phyloP scores from a whole-genome alignment of 2,797 vertebrate species.

The Cossypha caffra region DNA sequence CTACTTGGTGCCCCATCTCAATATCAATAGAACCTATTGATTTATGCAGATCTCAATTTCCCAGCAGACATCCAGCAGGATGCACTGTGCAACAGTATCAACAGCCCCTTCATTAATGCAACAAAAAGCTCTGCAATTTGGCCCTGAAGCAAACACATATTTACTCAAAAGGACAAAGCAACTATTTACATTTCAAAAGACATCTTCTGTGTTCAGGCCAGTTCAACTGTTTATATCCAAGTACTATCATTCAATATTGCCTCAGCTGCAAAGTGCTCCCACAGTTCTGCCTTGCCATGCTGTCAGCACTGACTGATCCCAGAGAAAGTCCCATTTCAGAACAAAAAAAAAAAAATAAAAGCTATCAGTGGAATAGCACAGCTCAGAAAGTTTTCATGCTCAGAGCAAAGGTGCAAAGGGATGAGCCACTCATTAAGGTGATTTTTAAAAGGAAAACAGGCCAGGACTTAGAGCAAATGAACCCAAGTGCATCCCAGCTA shows the following conservation, averaged over 20 bases:
- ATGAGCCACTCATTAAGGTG: background rate
- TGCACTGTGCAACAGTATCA: fast-evolving
- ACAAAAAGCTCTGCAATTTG: background rate
- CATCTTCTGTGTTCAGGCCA: background rate
- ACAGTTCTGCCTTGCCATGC: background rate
- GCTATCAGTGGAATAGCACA: background rate
- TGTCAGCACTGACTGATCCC: background rate
- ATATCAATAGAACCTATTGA: background rate
- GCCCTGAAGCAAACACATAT: background rate
- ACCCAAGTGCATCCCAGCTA: background rate
- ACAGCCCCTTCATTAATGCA: background rate
- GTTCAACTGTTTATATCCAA: background rate
- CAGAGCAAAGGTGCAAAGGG: background rate
- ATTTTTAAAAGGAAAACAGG: background rate
- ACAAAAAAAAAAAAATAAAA: background rate
- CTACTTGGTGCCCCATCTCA: background rate
- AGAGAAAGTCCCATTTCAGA: background rate
- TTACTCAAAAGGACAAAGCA: background rate
- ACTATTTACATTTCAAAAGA: background rate
- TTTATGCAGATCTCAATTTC: background rate
- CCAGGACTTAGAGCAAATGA: background rate
- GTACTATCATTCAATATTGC: background rate
- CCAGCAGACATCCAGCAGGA: background rate
- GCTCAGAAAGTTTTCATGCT: background rate
- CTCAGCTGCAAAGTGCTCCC: background rate